phyloP scores from a whole-genome alignment of 1,140 invertebrate genomes.

The Aphidius gifuensis region DNA sequence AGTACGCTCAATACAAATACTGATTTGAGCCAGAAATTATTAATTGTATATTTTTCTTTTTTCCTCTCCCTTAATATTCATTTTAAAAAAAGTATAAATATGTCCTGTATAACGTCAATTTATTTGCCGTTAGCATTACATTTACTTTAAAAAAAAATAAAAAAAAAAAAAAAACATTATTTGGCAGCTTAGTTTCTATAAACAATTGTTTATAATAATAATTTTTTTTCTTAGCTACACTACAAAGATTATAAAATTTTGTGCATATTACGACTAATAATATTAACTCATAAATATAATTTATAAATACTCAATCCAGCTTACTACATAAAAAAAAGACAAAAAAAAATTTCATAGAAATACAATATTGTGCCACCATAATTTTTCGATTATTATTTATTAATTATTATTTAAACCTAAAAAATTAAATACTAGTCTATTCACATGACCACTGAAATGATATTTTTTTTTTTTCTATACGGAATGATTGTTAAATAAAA shows the following conservation, averaged over 20 bases:
- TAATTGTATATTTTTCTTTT: no score
- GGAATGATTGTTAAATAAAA: conserved; percentile 5
- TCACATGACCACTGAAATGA: conserved; percentile 8
- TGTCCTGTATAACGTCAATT: not conserved
- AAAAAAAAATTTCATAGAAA: conserved; percentile 1
- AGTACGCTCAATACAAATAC: not conserved
- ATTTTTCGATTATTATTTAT: not conserved
- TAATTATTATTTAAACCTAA: conserved; percentile 1
- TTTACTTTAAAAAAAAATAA: not conserved
- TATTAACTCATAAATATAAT: not conserved
- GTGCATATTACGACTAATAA: not conserved
- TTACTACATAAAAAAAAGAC: conserved; percentile 2
- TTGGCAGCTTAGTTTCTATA: conserved; percentile 12
- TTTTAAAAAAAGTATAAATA: not conserved
- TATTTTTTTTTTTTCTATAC: not conserved
- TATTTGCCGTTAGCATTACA: not conserved
- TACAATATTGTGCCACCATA: conserved; percentile 1
- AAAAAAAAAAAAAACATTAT: not conserved
- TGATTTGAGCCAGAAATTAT: not conserved
- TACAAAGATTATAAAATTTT: not conserved
- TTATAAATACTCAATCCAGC: not conserved
- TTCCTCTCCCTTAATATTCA: not conserved
- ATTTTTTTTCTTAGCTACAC: not conserved
- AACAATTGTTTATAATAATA: not conserved
- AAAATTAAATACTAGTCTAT: conserved; percentile 14